Evolutionary conservation across 2,888 invertebrate species (phyloP).

Genomic region (Epirrita christyi): DNA sequence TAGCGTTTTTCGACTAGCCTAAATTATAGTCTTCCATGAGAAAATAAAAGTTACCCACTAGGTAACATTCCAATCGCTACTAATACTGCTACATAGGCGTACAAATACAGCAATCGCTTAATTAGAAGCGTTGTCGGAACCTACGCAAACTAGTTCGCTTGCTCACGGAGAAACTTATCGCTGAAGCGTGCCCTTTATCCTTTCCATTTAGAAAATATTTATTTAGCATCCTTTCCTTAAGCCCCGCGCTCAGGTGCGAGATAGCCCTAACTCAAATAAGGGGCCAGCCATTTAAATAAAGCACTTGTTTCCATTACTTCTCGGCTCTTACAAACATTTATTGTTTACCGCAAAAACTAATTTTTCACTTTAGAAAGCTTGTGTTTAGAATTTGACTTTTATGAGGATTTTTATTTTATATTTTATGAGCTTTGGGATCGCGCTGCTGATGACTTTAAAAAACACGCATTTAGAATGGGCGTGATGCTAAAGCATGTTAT

Average conservation of each 20-base stretch:
- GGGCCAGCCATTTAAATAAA: conserved; percentile 74
- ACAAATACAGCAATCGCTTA: conserved; percentile 57
- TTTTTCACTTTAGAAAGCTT: background rate
- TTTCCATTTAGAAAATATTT: conserved; percentile 80
- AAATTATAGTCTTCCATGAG: too few relatives aligned
- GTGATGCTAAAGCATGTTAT: too few relatives aligned
- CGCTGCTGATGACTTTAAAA: too few relatives aligned
- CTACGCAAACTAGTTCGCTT: conserved; percentile 66
- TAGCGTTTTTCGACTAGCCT: too few relatives aligned
- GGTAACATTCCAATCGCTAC: background rate
- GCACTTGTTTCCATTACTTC: conserved; percentile 70
- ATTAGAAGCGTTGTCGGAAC: conserved; percentile 69
- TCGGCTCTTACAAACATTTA: conserved; percentile 45
- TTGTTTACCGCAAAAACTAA: conserved; percentile 38
- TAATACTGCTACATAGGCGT: conserved; percentile 6
- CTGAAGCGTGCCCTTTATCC: conserved; percentile 74
- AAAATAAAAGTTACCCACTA: background rate
- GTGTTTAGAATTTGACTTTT: background rate
- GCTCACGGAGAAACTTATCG: conserved; percentile 73
- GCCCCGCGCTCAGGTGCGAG: conserved; percentile 76
- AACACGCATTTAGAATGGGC: too few relatives aligned
- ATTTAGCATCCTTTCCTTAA: conserved; percentile 80
- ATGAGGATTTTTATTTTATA: too few relatives aligned
- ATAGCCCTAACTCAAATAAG: conserved; percentile 78
- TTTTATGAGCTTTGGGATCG: too few relatives aligned